These are phyloP conservation scores for Macquaria australasica DNA, from an alignment of 2,113 vertebrate species.

Conservation along the genomic window DNA sequence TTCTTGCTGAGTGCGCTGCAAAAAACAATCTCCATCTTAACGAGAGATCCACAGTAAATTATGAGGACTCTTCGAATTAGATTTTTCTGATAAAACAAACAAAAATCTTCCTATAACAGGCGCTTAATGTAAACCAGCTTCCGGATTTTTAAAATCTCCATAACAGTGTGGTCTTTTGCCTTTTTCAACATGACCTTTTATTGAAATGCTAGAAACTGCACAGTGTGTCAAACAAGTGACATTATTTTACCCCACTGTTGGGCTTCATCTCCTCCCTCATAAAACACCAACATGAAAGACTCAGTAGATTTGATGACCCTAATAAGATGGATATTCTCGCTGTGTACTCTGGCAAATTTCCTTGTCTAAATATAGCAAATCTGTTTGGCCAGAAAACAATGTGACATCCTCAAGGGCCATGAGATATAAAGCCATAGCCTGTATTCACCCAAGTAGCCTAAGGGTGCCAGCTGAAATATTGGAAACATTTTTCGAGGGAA, in stretches of 20 bases:
- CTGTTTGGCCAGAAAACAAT: slow-evolving; percentile 34
- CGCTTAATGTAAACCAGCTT: neutral
- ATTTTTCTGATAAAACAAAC: neutral
- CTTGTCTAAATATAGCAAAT: slow-evolving; percentile 37
- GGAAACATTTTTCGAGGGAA: neutral
- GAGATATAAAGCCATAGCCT: slow-evolving; percentile 2
- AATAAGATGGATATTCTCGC: slow-evolving; percentile 33
- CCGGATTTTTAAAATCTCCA: neutral
- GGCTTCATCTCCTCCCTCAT: neutral
- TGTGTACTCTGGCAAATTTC: neutral
- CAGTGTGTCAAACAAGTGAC: neutral
- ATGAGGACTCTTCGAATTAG: neutral
- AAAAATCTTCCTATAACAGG: neutral
- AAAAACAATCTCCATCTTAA: neutral
- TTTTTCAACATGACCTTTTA: slow-evolving; percentile 5
- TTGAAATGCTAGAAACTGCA: neutral
- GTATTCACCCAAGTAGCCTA: neutral
- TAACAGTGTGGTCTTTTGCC: neutral
- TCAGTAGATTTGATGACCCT: slow-evolving; percentile 39
- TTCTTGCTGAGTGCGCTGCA: slow-evolving; percentile 2
- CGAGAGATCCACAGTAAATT: neutral
- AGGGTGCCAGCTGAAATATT: neutral
- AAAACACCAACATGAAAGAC: neutral
- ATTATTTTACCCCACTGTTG: neutral
- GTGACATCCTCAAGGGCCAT: slow-evolving; percentile 10